Conservation (phyloP, 2,113 vertebrate genomes). For the Alectura lathami region DNA sequence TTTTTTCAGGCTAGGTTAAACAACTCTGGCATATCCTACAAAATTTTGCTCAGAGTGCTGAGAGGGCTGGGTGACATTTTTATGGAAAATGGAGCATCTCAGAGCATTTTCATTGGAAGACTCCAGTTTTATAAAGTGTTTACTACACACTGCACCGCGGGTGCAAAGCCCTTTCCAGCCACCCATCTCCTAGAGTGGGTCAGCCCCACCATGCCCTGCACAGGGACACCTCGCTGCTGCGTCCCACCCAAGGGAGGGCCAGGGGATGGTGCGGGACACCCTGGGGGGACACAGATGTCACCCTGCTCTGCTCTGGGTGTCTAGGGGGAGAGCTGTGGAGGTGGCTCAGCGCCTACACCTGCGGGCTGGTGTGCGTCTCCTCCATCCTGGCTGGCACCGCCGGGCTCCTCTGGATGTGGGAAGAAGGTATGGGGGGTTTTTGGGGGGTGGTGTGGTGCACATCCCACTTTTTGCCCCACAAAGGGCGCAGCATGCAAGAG, state of each 20-base stretch:
- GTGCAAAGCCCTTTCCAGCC: background rate
- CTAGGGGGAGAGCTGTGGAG: constrained; percentile 60
- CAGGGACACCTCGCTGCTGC: background rate
- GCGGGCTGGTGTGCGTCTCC: constrained; percentile 27
- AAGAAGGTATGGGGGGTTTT: background rate
- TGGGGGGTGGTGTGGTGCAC: background rate
- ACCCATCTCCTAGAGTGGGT: accelerated
- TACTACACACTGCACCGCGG: accelerated
- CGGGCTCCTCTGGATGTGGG: constrained; percentile 37
- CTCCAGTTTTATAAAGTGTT: background rate
- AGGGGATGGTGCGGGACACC: accelerated
- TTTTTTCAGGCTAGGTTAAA: background rate
- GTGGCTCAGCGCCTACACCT: constrained; percentile 59
- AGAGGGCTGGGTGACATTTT: background rate
- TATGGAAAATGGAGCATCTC: background rate
- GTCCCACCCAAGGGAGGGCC: background rate
- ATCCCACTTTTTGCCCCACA: background rate
- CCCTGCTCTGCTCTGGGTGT: background rate
- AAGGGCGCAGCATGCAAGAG: background rate
- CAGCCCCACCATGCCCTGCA: background rate
- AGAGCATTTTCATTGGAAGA: background rate
- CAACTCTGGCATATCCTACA: background rate
- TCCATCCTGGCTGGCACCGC: background rate
- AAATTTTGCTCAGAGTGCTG: background rate
- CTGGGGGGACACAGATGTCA: accelerated